Evolutionary conservation across 2,888 invertebrate genomes (phyloP), one percentile per base, ranked within the genome.

Genomic region (Hirudinaria manillensis): DNA sequence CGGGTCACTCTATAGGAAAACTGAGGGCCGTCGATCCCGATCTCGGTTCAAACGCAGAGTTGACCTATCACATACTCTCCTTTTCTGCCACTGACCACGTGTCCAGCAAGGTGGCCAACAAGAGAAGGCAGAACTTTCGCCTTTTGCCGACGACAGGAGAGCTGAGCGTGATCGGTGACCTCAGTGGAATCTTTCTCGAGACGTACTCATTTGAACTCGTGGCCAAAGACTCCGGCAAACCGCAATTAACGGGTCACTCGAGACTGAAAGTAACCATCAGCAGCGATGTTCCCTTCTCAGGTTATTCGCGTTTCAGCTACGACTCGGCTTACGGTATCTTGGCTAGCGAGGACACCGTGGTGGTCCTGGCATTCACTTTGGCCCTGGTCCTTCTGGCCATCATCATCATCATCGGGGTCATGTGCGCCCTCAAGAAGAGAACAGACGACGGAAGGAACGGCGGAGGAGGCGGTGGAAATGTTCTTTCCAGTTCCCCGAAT

Each of bases 21-120:
- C 16, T 96, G 0, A 90, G 89, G 81, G 96, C 96, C 13, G 89
- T 89, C 16, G 97, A 97, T 87, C 90, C 91, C 24, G 97, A 97
- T 86, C 88, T 91, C 79, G 94, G 94, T 66, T 88, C 91, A 76
- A 97, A 96, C 85, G 92, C 93, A 67, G 89, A 90, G 79, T 90
- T 97, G 79, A 90, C 93, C 24, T 97, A 96, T 86, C 92, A 93
- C n/a, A 88, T 73, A n/a, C 68, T 34, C 27, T 73, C 65, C 10
- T 61, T 65, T 36, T 38, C 65, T 6, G 32, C 32, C 13, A 56
- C 70, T 6, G 36, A n/a, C n/a, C 66, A 51, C 27, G 29, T 16
- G 55, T 6, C 32, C 21, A 70, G 70, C 51, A 51, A 21, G 36
- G 56, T 21, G 6, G 70, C 73, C 7, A 24, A 36, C 21, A 73